These are phyloP conservation scores for Globia sparganii DNA, from an alignment of 2,888 invertebrate genomes.

Conservation along the genomic window DNA sequence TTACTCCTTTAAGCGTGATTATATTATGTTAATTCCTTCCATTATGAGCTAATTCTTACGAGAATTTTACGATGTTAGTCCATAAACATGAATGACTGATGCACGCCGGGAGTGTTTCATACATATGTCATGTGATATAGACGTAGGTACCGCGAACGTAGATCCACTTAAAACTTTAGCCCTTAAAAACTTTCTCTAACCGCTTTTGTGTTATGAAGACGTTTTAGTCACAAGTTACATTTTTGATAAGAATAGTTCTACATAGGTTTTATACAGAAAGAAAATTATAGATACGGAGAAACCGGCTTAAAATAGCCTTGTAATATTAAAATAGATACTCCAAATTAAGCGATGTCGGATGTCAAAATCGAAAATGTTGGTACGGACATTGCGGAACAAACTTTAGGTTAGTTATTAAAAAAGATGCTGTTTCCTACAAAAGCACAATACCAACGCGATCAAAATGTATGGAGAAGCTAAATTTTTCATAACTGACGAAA, in stretches of 20 bases:
- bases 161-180: constrained; percentile 49
- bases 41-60: neutral
- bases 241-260: neutral
- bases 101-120: constrained; percentile 4
- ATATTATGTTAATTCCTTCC: neutral
- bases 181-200: constrained; percentile 32
- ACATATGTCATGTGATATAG: constrained; percentile 10
- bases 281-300: neutral
- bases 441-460: no score
- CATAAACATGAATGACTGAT: neutral
- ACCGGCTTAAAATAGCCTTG: neutral
- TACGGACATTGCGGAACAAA: no score
- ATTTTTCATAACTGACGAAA: no score
- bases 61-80: constrained; percentile 14
- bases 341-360: no score
- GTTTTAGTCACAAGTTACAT: neutral
- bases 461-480: no score
- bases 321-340: no score
- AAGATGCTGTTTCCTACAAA: no score
- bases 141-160: neutral
- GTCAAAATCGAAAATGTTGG: no score
- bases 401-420: no score
- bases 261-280: neutral
- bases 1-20: neutral
- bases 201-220: constrained; percentile 6